Evolutionary conservation across 2,113 vertebrate genomes (phyloP), one percentile per base, ranked within the genome.

Genomic region (Mirza zaza): DNA sequence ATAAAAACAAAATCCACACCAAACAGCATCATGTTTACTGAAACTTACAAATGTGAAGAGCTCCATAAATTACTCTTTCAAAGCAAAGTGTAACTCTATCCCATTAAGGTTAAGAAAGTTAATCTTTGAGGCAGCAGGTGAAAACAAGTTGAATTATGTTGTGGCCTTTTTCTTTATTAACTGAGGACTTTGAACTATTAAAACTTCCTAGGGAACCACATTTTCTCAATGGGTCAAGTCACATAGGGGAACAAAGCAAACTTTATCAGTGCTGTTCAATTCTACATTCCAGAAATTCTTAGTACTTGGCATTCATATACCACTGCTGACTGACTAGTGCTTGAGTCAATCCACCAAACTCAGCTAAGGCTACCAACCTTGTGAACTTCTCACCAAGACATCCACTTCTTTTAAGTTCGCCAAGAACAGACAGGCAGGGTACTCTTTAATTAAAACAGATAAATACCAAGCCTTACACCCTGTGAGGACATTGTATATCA

Each of bases 241-340:
- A 99, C 98, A 97, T 97, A 98, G 97, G 98, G 98, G 98, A 99
- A 99, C 99, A 99, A 99, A 99, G 99, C 99, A 99, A 99, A 99
- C 99, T 99, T 99, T 99, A 99, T 99, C 99, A 99, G 98, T 97
- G 98, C 99, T 98, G 98, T 99, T 99, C 98, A 99, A 99, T 98
- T 99, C 98, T 96, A 98, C 99, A 99, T 99, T 99, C 99, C 99
- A 98, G 98, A 98, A 98, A 99, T 99, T 99, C 99, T 99, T 99
- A 98, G 97, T 97, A 98, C 98, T 99, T 99, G 99, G 99, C 99
- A 99, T 99, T 98, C 95, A 87, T 98, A 98, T 97, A 98, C 98
- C 98, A 98, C 70, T 92, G 97, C 98, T 98, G 96, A 98, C 98
- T 98, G 96, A 98, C 94, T 94, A 97, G 98, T 90, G 76, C 94